phyloP scores from a whole-genome alignment of 2,113 vertebrate species.

The Myrmecophaga tridactyla region DNA sequence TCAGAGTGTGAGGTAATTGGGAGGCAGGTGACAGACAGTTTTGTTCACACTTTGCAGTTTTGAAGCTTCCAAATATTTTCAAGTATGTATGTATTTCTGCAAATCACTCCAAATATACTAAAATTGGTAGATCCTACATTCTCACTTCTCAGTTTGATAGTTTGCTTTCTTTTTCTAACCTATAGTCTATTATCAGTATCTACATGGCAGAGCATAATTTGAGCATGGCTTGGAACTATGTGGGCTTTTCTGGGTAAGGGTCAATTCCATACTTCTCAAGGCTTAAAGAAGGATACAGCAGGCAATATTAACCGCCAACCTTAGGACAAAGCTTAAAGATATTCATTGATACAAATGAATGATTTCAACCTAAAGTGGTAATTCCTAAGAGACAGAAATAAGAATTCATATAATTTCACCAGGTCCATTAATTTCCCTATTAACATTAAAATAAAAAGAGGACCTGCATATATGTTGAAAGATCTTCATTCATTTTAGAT shows the following conservation, averaged over 20 bases:
- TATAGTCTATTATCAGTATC: neutral
- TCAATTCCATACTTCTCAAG: neutral
- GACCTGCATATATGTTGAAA: neutral
- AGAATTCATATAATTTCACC: neutral
- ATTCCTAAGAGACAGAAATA: neutral
- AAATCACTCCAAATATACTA: neutral
- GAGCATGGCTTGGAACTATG: neutral
- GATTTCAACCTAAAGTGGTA: neutral
- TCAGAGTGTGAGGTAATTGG: neutral
- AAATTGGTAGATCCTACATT: neutral
- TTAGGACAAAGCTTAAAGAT: neutral
- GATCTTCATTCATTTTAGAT: neutral
- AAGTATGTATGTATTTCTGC: neutral
- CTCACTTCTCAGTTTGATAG: neutral
- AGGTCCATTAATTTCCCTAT: neutral
- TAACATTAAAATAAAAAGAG: neutral
- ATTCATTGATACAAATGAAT: slow-evolving; percentile 8
- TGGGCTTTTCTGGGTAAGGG: neutral
- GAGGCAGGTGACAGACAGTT: neutral
- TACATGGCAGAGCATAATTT: neutral
- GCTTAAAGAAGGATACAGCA: neutral
- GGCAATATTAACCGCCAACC: neutral
- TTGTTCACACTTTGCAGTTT: neutral
- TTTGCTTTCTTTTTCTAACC: neutral
- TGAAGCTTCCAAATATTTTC: neutral